Conservation (phyloP, 2,888 invertebrate genomes). For the Agrilus cyanescens region DNA sequence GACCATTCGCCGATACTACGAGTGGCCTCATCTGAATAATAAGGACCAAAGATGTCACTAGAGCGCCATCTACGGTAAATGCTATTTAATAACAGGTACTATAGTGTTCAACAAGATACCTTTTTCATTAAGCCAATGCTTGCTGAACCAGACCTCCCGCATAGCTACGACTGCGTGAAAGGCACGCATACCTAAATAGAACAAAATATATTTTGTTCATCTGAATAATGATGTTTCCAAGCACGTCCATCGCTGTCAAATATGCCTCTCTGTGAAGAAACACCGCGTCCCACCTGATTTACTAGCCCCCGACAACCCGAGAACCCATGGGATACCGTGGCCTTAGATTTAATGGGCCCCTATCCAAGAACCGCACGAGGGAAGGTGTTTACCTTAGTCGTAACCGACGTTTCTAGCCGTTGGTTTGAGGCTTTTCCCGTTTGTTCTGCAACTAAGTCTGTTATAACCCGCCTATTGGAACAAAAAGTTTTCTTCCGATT, state of each 20-base stretch:
- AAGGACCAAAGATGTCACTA: too few relatives aligned
- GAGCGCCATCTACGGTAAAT: too few relatives aligned
- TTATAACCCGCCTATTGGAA: conserved; percentile 3
- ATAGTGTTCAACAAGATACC: too few relatives aligned
- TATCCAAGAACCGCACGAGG: conserved; percentile 6
- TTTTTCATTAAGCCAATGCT: too few relatives aligned
- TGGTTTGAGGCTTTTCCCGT: conserved; percentile 18
- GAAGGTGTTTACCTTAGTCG: conserved; percentile 12
- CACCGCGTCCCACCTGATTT: conserved; percentile 5
- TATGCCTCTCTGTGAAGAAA: conserved; percentile 6
- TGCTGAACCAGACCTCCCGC: too few relatives aligned
- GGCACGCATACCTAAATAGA: too few relatives aligned
- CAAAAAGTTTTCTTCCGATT: conserved; percentile 10
- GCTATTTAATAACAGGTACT: too few relatives aligned
- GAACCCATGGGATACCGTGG: conserved; percentile 6
- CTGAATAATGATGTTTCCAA: conserved; percentile 11
- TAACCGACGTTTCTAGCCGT: conserved; percentile 16
- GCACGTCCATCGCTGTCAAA: conserved; percentile 13
- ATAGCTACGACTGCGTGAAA: too few relatives aligned
- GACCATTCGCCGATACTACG: conserved; percentile 7
- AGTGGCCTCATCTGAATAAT: too few relatives aligned
- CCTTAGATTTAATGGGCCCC: conserved; percentile 10
- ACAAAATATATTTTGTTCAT: too few relatives aligned
- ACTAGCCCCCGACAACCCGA: conserved; percentile 5
- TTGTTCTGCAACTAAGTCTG: neutral